Evolutionary conservation across 1,140 invertebrate genomes (phyloP).

Genomic region (Euura lappo): DNA sequence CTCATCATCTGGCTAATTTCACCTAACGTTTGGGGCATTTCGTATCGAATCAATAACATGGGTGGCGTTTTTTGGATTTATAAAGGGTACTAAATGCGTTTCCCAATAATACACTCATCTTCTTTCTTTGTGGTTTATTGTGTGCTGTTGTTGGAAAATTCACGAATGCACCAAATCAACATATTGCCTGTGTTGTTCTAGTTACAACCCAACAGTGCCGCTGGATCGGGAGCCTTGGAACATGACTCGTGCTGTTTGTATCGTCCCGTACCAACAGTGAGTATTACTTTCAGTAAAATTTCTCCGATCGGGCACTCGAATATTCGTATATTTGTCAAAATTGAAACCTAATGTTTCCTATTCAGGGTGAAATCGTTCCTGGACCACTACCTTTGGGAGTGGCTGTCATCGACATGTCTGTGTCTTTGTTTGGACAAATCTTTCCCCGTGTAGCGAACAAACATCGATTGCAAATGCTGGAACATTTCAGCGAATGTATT

Average conservation of each 20-base stretch:
- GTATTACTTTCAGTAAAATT: conserved; percentile 28
- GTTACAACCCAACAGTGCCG: conserved; percentile 90
- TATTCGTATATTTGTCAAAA: not conserved
- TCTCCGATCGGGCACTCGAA: too few relatives aligned
- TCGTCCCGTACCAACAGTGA: conserved; percentile 68
- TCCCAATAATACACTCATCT: not conserved
- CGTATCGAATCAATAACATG: too few relatives aligned
- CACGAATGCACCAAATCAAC: not conserved
- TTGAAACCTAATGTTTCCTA: conserved; percentile 19
- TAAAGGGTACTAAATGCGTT: too few relatives aligned
- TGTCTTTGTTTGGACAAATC: conserved; percentile 90
- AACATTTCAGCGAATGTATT: conserved; percentile 96
- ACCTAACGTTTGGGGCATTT: too few relatives aligned
- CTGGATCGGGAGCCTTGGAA: conserved; percentile 93
- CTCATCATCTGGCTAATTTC: too few relatives aligned
- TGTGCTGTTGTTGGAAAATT: too few relatives aligned
- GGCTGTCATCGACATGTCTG: conserved; percentile 94
- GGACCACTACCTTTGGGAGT: conserved; percentile 95
- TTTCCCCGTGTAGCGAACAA: conserved; percentile 95
- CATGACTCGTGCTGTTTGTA: conserved; percentile 94
- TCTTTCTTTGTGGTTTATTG: not conserved
- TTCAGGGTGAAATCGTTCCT: conserved; percentile 68
- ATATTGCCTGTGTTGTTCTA: conserved; percentile 53
- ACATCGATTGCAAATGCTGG: conserved; percentile 94
- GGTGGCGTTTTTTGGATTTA: too few relatives aligned